Base-by-base conservation (phyloP, 2,888 invertebrate species). In the Drosophila niveifrons region DNA sequence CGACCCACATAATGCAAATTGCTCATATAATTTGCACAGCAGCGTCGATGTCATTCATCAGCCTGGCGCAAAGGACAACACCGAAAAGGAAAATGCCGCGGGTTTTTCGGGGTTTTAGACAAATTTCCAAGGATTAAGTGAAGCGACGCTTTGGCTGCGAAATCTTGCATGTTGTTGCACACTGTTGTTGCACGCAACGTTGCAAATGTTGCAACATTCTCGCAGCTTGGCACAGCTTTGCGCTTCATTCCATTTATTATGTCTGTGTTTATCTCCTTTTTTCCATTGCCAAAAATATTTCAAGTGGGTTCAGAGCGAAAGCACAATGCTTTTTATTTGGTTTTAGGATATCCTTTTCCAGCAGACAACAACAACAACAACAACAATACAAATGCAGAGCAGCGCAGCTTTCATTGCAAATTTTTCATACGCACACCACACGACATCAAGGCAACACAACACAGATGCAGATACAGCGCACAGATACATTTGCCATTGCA, bases 1-100 rank as follows among this genome's bases (percentile, higher is more conserved):
- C 87, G 82, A 79, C 76, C 87, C 87, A 87, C 87, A 84, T 82
- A 82, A 82, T 87, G 90, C 84, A 90, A 90, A 90, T 90, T 90
- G 90, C 91, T 82, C 67, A 89, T 88, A 90, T 89, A 91, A 90
- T 91, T 89, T 90, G 84, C 88, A 90, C 85, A 82, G 83, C 66
- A 63, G 69, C 34, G 56, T 29, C 53, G 53, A 57, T 56, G 77
- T 80, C 80, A 83, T 83, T 85, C 83, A 85, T 83, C 88, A 83
- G 83, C 75, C 75, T 83, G 44, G 23, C 80, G 69, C 66, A 58
- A 52, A 64, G 76, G 66, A 71, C 50, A 52, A 23, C 23, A 23
- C 23, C 0, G 23, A 53, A 18, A 11, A 36, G 4, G 6, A n/a
- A 23, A 66, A 63, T 36, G 31, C 55, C 79, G 70, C 59, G 72